Base-by-base conservation (phyloP, 2,888 invertebrate genomes). In the Andrena trimmerana region DNA sequence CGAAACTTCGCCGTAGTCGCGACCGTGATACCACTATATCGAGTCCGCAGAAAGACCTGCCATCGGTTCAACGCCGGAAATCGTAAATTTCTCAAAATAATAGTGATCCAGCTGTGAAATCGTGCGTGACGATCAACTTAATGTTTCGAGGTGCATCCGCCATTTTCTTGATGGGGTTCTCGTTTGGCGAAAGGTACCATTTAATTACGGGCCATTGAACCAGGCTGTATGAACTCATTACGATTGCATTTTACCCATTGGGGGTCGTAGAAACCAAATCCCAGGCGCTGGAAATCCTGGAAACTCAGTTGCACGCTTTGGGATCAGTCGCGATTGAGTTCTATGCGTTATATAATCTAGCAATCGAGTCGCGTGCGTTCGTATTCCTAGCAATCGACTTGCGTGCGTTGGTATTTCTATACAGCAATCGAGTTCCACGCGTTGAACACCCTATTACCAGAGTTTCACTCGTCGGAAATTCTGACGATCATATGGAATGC, bases 31-130 rank as follows among this genome's bases (percentile, higher is more conserved):
- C 57, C 27, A 54, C 59, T 66, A 66, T 75, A 85, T 60, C 67
- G 77, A 68, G 67, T 68, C 62, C 27, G 20, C 70, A 57, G 67
- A 60, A 63, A 54, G 69, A 60, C 59, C 50, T 68, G 65, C 68
- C 74, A 72, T 70, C 60, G 54, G 60, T 50, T 60, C 67, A 36
- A 33, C 29, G 63, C n/a, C 48, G 71, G 63, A 69, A 60, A 52
- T 33, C 66, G 77, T 85, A 81, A 81, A 69, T 78, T 24, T 29
- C n/a, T 52, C 16, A 29, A 29, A 68, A 68, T 65, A 54, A 10
- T 33, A 24, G 33, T 59, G 57, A 74, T 67, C 50, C 60, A 8
- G 24, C 50, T 27, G 20, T 13, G 65, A 29, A 42, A 48, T 76
- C 31, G 54, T 42, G 13, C 57, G 36, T 5, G 65, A 50, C 42